Base-by-base conservation (phyloP, 2,888 invertebrate genomes). In the Mimumesa dahlbomi region DNA sequence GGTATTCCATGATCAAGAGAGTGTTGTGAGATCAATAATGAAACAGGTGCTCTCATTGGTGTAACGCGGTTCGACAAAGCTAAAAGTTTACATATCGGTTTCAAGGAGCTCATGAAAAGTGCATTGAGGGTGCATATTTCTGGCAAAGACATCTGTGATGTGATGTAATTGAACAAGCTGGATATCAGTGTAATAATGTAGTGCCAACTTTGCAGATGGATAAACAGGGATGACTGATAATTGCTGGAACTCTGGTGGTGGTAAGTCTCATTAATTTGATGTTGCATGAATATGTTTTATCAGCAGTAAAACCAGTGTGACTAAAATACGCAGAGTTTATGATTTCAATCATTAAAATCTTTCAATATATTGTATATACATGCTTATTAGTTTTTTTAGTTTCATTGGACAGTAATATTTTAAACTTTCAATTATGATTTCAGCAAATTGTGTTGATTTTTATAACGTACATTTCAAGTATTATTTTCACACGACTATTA, bases 201-300 rank as follows among this genome's bases (percentile, higher is more conserved):
- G 85, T 85, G 84, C 81, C 85, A 84, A 85, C 79, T 79, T 84
- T 84, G 82, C 87, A 85, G 85, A 89, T 87, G 88, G 88, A 89
- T 85, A 85, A 85, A 85, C 87, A 93, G 94, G 93, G 92, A 94
- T 94, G 94, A 94, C 94, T 93, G 94, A 94, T 92, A 94, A 94
- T 92, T 93, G 94, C 90, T 93, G 94, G 92, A 93, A 93, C 91
- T 93, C 94, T 92, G 94, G 94, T 93, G 92, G 93, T 93, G 94
- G 92, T 92, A 88, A 92, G 92, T 91, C 69, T 61, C 16, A 29
- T 19, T 22, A 45, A 18, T 38, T 45, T 67, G 43, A 14, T 45
- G 19, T 19, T 9, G 14, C 31, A 25, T 29, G 11, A 36, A 38
- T 18, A 5, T 25, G 3, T 25, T 25, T 25, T 25, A 5, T 5